Conservation (phyloP, 2,797 vertebrate species). For the Rhabdophis nuchalis region DNA sequence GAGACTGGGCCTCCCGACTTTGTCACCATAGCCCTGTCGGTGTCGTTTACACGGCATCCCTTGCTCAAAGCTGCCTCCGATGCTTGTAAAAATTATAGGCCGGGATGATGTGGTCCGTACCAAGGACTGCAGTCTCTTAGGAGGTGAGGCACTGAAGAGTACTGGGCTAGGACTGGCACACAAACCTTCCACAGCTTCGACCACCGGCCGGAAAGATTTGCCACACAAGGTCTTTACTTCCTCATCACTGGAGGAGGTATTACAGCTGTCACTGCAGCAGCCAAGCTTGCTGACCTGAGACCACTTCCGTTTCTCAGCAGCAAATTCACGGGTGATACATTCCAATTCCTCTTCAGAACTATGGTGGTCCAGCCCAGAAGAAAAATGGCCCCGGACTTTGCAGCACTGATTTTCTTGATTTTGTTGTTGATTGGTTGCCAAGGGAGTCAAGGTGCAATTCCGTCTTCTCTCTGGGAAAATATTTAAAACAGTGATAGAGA, state of each 20-base stretch:
- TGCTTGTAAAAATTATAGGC: slow-evolving; percentile 74
- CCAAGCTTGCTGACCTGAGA: slow-evolving; percentile 69
- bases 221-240: slow-evolving; percentile 85
- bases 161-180: slow-evolving; percentile 78
- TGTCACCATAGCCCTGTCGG: slow-evolving; percentile 77
- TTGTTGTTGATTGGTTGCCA: slow-evolving; percentile 86
- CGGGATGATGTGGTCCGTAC: slow-evolving; percentile 71
- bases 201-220: slow-evolving; percentile 63
- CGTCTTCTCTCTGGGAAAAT: slow-evolving; percentile 78
- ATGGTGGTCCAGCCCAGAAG: slow-evolving; percentile 83
- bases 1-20: slow-evolving; percentile 83
- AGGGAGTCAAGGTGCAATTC: slow-evolving; percentile 82
- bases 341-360: slow-evolving; percentile 91
- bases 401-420: slow-evolving; percentile 83
- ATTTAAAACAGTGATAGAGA: background rate
- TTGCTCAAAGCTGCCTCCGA: slow-evolving; percentile 79
- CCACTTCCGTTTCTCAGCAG: slow-evolving; percentile 82
- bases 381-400: slow-evolving; percentile 80
- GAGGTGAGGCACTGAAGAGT: slow-evolving; percentile 88
- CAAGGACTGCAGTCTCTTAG: slow-evolving; percentile 80
- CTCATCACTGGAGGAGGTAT: slow-evolving; percentile 86
- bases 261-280: slow-evolving; percentile 71
- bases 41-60: slow-evolving; percentile 84
- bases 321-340: slow-evolving; percentile 78
- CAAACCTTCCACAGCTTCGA: slow-evolving; percentile 63